Evolutionary conservation across 1,140 invertebrate species (phyloP).

Genomic region (Drosophila littoralis): DNA sequence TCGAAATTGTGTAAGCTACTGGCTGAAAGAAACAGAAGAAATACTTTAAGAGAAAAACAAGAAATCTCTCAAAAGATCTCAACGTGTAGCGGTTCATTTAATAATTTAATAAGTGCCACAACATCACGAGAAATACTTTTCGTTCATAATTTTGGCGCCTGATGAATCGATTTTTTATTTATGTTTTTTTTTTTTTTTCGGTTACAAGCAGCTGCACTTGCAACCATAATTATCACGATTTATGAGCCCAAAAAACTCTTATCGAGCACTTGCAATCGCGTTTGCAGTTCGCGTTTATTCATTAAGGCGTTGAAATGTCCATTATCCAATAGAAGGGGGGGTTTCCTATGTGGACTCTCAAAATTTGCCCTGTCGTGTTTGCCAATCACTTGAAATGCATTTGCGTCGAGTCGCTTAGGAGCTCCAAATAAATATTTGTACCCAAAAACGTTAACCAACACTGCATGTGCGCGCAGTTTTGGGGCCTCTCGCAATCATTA

Average conservation of each 20-base stretch:
- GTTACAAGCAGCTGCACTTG: conserved; percentile 50
- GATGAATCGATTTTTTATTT: conserved; percentile 1
- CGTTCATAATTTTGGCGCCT: conserved; percentile 16
- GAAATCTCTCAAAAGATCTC: conserved; percentile 30
- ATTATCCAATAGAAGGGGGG: conserved; percentile 40
- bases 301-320: conserved; percentile 63
- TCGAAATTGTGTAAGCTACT: conserved; percentile 71
- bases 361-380: conserved; percentile 55
- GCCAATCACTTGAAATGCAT: conserved; percentile 79
- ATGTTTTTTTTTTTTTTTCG: not conserved
- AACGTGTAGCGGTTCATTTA: conserved; percentile 67
- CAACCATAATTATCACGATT: conserved; percentile 77
- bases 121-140: conserved; percentile 52
- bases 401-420: conserved; percentile 29
- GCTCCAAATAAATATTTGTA: conserved; percentile 50
- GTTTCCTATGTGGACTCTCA: conserved; percentile 36
- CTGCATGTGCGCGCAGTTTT: conserved; percentile 39
- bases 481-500: conserved; percentile 57
- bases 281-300: conserved; percentile 25
- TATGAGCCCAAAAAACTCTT: conserved; percentile 61
- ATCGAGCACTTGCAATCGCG: conserved; percentile 63
- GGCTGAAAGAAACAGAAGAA: conserved; percentile 22
- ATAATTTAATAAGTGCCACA: conserved; percentile 79
- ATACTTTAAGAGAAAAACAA: not conserved
- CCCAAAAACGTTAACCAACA: conserved; percentile 52